A percentile compares a stretch with the other conserved stretches of the same genome.
These are phyloP conservation scores for Lasioglossum villosulum DNA, from an alignment of 2,888 invertebrate genomes.

Conservation along the genomic window DNA sequence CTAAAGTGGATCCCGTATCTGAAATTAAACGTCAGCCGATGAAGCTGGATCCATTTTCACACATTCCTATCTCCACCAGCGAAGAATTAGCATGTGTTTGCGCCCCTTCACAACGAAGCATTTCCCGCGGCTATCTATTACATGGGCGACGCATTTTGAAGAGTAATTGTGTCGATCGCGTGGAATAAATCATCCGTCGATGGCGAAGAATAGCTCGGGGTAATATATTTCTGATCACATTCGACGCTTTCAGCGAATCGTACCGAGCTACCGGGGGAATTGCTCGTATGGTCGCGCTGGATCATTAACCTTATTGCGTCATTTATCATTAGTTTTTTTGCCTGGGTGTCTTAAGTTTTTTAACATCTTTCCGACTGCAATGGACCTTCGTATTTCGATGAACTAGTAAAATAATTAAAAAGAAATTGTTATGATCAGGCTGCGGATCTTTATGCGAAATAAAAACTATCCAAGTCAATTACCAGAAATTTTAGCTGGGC, in stretches of 20 bases:
- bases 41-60: constrained; percentile 15
- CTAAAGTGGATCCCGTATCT: constrained; percentile 11
- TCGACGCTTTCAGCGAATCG: neutral
- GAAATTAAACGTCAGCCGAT: constrained; percentile 28
- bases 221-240: neutral
- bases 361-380: too few relatives aligned
- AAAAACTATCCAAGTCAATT: too few relatives aligned
- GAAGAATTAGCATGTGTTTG: constrained; percentile 7
- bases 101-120: neutral
- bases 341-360: too few relatives aligned
- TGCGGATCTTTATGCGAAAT: too few relatives aligned
- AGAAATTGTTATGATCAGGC: too few relatives aligned
- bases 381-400: too few relatives aligned
- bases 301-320: too few relatives aligned
- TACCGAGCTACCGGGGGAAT: neutral
- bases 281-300: too few relatives aligned
- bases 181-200: neutral
- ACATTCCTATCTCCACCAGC: neutral
- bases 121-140: neutral
- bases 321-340: too few relatives aligned
- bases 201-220: neutral
- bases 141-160: neutral
- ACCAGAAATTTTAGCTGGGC: too few relatives aligned
- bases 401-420: too few relatives aligned
- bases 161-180: constrained; percentile 10